These are phyloP conservation scores for Eulimnadia texana DNA, from an alignment of 1,140 invertebrate genomes.

Conservation along the genomic window DNA sequence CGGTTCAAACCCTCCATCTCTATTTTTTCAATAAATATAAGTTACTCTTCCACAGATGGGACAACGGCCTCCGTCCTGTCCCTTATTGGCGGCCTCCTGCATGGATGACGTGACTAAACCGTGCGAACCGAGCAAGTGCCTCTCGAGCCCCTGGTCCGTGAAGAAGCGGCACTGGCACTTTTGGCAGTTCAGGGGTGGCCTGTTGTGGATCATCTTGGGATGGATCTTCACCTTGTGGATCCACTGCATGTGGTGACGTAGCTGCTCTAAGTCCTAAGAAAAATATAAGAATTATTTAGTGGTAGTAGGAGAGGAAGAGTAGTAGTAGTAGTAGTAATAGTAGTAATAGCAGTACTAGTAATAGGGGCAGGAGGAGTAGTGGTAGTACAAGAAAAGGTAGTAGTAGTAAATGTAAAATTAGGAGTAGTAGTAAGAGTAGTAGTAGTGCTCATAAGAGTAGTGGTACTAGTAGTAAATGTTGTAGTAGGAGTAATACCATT, in stretches of 20 bases:
- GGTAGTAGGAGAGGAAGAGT: too few relatives aligned
- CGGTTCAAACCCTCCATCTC: too few relatives aligned
- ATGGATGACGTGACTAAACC: constrained; percentile 87
- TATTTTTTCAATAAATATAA: too few relatives aligned
- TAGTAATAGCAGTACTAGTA: background rate
- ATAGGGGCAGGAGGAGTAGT: too few relatives aligned
- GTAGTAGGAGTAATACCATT: too few relatives aligned
- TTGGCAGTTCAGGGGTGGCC: constrained; percentile 85
- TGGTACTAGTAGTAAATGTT: too few relatives aligned
- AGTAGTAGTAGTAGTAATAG: background rate
- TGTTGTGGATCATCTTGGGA: constrained; percentile 88
- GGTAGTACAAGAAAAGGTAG: too few relatives aligned
- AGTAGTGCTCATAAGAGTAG: too few relatives aligned
- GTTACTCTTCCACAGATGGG: constrained; percentile 74
- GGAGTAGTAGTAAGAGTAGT: too few relatives aligned
- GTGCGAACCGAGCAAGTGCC: constrained; percentile 83
- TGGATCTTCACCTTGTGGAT: constrained; percentile 93
- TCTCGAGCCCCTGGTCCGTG: constrained; percentile 73
- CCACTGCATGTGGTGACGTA: constrained; percentile 89
- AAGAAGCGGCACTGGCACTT: constrained; percentile 84
- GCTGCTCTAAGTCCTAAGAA: constrained; percentile 64
- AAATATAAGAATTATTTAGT: constrained; percentile 7
- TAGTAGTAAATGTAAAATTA: too few relatives aligned
- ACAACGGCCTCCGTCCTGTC: constrained; percentile 83
- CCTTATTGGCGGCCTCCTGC: constrained; percentile 88